These are phyloP conservation scores for Melanostigma gelatinosum DNA, from an alignment of 2,113 vertebrate species.

Conservation along the genomic window DNA sequence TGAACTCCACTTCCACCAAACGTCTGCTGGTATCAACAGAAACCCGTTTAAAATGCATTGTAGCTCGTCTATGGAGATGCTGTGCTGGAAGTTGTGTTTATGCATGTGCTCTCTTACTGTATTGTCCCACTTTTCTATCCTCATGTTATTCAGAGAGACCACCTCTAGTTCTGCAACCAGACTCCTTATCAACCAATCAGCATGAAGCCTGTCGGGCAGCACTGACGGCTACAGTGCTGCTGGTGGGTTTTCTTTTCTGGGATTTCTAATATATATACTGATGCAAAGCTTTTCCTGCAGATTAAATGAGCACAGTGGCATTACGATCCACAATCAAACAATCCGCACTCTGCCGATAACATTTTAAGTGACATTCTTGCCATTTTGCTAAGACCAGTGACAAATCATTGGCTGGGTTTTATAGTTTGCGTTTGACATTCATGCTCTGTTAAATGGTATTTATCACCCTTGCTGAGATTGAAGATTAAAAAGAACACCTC, in stretches of 20 bases:
- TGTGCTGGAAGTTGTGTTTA: background rate
- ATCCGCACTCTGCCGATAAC: slow-evolving; percentile 5
- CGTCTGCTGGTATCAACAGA: background rate
- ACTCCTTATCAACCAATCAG: slow-evolving; percentile 57
- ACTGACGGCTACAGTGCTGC: slow-evolving; percentile 14
- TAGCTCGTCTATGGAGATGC: background rate
- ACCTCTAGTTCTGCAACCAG: slow-evolving; percentile 21
- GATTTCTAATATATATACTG: slow-evolving; percentile 35
- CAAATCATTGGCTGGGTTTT: slow-evolving; percentile 37
- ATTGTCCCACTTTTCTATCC: background rate
- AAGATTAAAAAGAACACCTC: slow-evolving; percentile 42
- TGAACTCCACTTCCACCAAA: background rate
- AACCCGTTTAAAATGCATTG: background rate
- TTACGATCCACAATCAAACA: slow-evolving; percentile 23
- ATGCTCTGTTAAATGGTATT: slow-evolving; percentile 51
- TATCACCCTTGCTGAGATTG: slow-evolving; percentile 25
- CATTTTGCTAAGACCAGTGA: slow-evolving; percentile 35
- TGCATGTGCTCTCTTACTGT: background rate
- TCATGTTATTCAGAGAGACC: slow-evolving; percentile 17
- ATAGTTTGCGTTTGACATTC: slow-evolving; percentile 58
- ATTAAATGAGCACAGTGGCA: slow-evolving; percentile 13
- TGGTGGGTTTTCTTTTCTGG: background rate
- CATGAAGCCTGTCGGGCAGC: slow-evolving; percentile 43
- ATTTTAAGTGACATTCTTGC: slow-evolving; percentile 31
- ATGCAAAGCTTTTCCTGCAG: slow-evolving; percentile 25